Evolutionary conservation across 2,113 vertebrate genomes (phyloP).

Genomic region (Girardinichthys multiradiatus): DNA sequence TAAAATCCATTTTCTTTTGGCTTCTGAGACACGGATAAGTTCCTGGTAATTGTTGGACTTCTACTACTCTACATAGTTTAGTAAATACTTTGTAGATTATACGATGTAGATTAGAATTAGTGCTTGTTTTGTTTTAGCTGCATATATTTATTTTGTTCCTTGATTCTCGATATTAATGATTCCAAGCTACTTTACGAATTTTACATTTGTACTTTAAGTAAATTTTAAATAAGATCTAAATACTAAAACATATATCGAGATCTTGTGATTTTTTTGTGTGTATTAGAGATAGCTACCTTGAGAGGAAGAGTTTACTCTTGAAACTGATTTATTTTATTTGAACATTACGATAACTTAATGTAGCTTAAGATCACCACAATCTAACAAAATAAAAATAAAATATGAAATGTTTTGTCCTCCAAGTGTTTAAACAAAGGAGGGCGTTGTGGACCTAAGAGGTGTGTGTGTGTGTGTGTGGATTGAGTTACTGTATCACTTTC

Average conservation of each 20-base stretch:
- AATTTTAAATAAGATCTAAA: not conserved
- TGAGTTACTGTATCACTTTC: constrained; percentile 24
- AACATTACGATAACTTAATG: not conserved
- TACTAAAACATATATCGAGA: not conserved
- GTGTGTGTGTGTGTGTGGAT: not conserved
- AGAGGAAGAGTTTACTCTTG: not conserved
- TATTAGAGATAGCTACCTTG: not conserved
- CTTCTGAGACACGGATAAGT: no score
- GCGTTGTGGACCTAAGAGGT: not conserved
- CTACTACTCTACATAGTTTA: not conserved
- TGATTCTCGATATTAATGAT: not conserved
- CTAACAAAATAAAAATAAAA: not conserved
- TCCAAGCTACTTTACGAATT: not conserved
- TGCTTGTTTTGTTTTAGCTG: not conserved
- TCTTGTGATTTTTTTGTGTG: not conserved
- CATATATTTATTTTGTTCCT: not conserved
- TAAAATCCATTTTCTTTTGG: no score
- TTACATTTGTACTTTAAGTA: not conserved
- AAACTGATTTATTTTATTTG: not conserved
- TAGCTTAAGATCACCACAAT: not conserved
- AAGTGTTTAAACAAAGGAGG: not conserved
- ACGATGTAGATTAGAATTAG: not conserved
- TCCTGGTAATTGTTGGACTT: not conserved
- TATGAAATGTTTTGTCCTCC: not conserved
- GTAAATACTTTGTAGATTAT: not conserved